Base-by-base conservation (phyloP, 2,888 invertebrate species). In the Platypus cylindrus region DNA sequence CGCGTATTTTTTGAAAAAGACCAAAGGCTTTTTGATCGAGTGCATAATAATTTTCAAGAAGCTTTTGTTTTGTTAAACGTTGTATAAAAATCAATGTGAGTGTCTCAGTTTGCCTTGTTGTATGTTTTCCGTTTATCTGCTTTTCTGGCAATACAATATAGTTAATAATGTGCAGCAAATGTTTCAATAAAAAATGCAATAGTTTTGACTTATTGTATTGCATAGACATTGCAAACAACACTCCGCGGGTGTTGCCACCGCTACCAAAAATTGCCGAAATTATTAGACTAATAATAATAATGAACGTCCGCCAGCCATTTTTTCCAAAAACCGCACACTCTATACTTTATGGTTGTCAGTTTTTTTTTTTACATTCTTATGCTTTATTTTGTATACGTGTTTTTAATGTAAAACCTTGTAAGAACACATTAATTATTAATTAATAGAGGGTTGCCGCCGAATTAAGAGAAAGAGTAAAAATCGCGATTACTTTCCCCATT, bases 221-320 rank as follows among this genome's bases (percentile, higher is more conserved):
- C 30, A 38, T 38, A 35, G 33, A 37, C 18, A 36, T 32, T 38
- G 36, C 26, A 38, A 32, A 28, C 41, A 40, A 43, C 37, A 39
- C 37, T 32, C n/a, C n/a, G 36, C 42, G 42, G 37, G 42, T 43
- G 42, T 43, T 43, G 43, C 43, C 43, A 43, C 43, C 43, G 40
- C 34, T 32, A 30, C 37, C 23, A 42, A 30, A 27, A 15, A 16
- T 17, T 22, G 32, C 37, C 37, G 37, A 32, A 37, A 42, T 32
- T 35, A 16, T n/a, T n/a, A n/a, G n/a, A n/a, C n/a, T n/a, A n/a
- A n/a, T n/a, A n/a, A n/a, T n/a, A n/a, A n/a, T 7, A 30, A 30
- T 11, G n/a, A 17, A n/a, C 32, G 32, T 22, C 32, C 43, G 43
- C 43, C 38, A 43, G 43, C 43, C 43, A 43, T 43, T 37, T 40